Evolutionary conservation across 1,140 invertebrate species (phyloP).

Genomic region (Diorhabda elongata): DNA sequence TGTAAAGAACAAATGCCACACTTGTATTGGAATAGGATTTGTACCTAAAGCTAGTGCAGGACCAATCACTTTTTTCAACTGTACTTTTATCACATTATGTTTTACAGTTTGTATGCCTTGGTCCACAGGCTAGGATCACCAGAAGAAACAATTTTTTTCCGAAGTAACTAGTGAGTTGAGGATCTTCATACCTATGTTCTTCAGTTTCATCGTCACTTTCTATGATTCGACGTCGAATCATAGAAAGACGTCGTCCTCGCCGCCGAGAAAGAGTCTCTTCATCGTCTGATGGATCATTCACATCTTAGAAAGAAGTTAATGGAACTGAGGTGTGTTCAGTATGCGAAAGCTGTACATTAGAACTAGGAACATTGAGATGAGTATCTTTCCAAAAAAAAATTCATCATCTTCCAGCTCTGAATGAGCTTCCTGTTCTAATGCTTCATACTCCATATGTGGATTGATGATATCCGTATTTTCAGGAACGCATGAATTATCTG

Average conservation of each 20-base stretch:
- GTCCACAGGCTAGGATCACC: neutral
- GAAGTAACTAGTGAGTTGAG: neutral
- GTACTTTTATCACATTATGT: neutral
- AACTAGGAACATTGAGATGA: too few species aligned
- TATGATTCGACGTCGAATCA: neutral
- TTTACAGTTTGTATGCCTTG: neutral
- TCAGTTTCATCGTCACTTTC: neutral
- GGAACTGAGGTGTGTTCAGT: neutral
- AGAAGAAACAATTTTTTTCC: neutral
- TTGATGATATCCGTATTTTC: neutral
- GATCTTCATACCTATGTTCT: neutral
- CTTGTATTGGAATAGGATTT: neutral
- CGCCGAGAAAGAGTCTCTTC: neutral
- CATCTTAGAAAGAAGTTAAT: neutral
- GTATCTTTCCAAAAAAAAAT: too few species aligned
- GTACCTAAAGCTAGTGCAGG: slow-evolving; percentile 1
- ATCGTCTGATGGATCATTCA: neutral
- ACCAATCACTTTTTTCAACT: neutral
- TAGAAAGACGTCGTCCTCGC: neutral
- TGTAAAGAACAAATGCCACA: neutral
- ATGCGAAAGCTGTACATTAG: too few species aligned
- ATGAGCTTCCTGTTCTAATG: too few species aligned
- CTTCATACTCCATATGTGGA: neutral
- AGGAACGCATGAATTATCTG: slow-evolving; percentile 4
- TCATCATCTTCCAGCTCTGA: too few species aligned